These are phyloP conservation scores for Subanguina moxae DNA, from an alignment of 1,140 invertebrate species.

Conservation along the genomic window DNA sequence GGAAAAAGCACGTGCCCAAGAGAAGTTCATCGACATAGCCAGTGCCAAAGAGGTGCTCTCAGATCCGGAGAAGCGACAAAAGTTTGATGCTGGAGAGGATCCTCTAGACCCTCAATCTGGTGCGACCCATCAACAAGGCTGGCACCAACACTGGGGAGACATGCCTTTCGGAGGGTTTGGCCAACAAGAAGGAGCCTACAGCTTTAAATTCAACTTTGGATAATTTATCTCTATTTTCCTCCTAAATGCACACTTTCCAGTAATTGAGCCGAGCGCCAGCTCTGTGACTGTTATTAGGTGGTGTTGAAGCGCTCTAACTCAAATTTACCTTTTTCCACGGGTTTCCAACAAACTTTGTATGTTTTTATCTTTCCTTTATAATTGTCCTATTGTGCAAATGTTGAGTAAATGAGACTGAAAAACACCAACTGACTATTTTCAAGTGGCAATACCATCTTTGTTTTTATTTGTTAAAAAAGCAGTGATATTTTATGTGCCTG, in stretches of 20 bases:
- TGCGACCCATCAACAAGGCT: slow-evolving; percentile 65
- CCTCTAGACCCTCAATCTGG: slow-evolving; percentile 87
- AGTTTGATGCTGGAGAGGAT: slow-evolving; percentile 91
- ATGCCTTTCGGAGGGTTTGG: slow-evolving; percentile 54
- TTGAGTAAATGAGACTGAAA: no score
- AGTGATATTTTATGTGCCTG: no score
- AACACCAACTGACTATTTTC: no score
- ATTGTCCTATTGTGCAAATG: background rate
- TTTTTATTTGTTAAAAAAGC: no score
- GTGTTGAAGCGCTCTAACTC: no score
- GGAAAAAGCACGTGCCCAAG: slow-evolving; percentile 85
- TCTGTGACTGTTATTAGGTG: no score
- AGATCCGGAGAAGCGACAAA: slow-evolving; percentile 67
- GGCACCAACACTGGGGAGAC: slow-evolving; percentile 60
- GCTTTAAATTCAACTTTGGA: slow-evolving; percentile 77
- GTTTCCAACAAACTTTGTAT: background rate
- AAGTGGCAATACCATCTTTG: no score
- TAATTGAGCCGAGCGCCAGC: no score
- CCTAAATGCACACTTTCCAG: background rate
- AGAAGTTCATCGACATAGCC: slow-evolving; percentile 97
- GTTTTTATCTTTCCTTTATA: background rate
- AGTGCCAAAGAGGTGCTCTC: slow-evolving; percentile 92
- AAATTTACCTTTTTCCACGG: no score
- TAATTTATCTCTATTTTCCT: slow-evolving; percentile 11
- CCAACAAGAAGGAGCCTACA: slow-evolving; percentile 68